Conservation (phyloP, 2,888 invertebrate genomes). For the Leptopilina syphax region DNA sequence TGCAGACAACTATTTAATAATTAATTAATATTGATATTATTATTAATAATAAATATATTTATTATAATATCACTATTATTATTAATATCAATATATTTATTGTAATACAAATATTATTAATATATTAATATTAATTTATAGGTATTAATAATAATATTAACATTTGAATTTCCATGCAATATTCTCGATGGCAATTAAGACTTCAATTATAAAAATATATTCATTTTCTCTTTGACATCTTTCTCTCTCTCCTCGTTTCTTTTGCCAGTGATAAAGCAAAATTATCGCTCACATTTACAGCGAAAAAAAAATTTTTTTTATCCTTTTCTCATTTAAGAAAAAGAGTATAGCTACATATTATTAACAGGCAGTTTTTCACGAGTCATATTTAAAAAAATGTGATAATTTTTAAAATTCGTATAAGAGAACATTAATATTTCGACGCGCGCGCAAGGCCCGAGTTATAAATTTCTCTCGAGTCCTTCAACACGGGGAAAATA, state of each 20-base stretch:
- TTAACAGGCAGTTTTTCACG: conserved; percentile 5
- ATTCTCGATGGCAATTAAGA: background rate
- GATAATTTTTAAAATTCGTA: conserved; percentile 3
- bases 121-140: no score
- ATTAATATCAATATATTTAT: no score
- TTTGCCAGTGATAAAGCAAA: background rate
- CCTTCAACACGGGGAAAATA: background rate
- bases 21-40: no score
- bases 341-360: background rate
- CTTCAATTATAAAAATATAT: background rate
- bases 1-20: no score
- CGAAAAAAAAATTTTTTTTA: background rate
- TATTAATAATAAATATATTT: no score
- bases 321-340: background rate
- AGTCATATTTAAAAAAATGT: background rate
- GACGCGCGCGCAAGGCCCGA: background rate
- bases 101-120: no score
- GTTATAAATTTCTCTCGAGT: background rate
- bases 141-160: no score
- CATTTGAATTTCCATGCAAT: no score
- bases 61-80: no score
- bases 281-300: background rate
- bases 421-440: background rate
- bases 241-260: background rate
- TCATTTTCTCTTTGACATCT: background rate